Percentiles rank a stretch among this genome's conserved stretches.
These are phyloP conservation scores for Chionoecetes opilio DNA, from an alignment of 1,140 invertebrate species.

Conservation along the genomic window DNA sequence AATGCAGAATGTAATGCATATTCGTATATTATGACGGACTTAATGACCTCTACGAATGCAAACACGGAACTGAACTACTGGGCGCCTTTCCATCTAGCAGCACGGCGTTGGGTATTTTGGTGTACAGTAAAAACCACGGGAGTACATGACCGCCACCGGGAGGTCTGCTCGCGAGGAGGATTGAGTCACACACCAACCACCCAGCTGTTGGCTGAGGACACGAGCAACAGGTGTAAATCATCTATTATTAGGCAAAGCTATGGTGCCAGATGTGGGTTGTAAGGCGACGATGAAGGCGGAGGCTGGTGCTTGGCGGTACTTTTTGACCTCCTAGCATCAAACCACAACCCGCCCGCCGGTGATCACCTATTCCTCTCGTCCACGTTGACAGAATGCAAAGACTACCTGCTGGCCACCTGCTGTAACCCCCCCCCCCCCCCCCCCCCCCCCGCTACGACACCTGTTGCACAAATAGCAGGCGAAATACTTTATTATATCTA, in stretches of 20 bases:
- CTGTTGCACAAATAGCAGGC: too few relatives aligned
- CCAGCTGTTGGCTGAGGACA: constrained; percentile 24
- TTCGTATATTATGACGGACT: neutral
- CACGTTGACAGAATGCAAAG: neutral
- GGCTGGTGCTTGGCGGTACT: neutral
- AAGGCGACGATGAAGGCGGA: neutral
- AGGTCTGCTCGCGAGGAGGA: neutral
- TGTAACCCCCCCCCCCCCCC: too few relatives aligned
- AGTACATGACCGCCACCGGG: neutral
- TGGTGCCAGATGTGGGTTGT: neutral
- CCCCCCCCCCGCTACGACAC: neutral
- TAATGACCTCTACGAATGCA: neutral
- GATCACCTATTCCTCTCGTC: too few relatives aligned
- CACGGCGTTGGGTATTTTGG: neutral
- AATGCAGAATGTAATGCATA: neutral
- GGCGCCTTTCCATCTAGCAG: neutral
- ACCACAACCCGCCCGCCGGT: neutral
- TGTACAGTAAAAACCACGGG: neutral
- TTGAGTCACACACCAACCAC: constrained; percentile 36
- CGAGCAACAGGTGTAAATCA: constrained; percentile 49
- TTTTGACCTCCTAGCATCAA: neutral
- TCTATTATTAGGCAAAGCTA: constrained; percentile 41
- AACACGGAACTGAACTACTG: constrained; percentile 43
- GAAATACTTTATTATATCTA: too few relatives aligned
- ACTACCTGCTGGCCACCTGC: neutral